phyloP scores from a whole-genome alignment of 2,113 vertebrate genomes.

The Amphiprion percula region DNA sequence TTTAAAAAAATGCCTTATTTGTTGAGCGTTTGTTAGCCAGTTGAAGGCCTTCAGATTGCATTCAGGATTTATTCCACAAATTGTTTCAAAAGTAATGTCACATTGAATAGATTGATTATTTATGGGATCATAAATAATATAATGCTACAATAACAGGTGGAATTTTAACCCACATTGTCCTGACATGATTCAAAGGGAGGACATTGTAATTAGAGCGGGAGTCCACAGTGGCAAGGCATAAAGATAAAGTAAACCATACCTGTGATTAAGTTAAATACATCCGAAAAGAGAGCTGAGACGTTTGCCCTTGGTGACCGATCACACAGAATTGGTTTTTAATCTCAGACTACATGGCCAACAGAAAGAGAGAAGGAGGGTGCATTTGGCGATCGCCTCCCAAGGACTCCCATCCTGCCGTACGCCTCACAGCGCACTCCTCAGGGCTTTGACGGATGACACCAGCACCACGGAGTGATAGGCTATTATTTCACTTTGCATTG shows the following conservation, averaged over 20 bases:
- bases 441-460: conserved; percentile 84
- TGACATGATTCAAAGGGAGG: conserved; percentile 7
- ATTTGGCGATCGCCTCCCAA: conserved; percentile 73
- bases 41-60: not conserved
- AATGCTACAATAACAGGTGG: not conserved
- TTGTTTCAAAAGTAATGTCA: not conserved
- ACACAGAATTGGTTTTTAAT: conserved; percentile 74
- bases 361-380: conserved; percentile 9
- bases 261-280: conserved; percentile 65
- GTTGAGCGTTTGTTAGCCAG: not conserved
- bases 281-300: conserved; percentile 12
- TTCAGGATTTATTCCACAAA: not conserved
- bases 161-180: conserved; percentile 1
- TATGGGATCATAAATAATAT: not conserved
- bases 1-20: not conserved
- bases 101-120: not conserved
- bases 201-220: conserved; percentile 39
- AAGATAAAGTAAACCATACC: conserved; percentile 46
- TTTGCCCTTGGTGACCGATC: conserved; percentile 68
- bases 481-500: conserved; percentile 88
- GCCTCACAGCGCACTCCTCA: conserved; percentile 65
- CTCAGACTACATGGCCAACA: conserved; percentile 39
- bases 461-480: conserved; percentile 81
- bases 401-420: conserved; percentile 65
- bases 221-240: not conserved